Base-by-base conservation (phyloP, 2,113 vertebrate species). In the Neogobius melanostomus region DNA sequence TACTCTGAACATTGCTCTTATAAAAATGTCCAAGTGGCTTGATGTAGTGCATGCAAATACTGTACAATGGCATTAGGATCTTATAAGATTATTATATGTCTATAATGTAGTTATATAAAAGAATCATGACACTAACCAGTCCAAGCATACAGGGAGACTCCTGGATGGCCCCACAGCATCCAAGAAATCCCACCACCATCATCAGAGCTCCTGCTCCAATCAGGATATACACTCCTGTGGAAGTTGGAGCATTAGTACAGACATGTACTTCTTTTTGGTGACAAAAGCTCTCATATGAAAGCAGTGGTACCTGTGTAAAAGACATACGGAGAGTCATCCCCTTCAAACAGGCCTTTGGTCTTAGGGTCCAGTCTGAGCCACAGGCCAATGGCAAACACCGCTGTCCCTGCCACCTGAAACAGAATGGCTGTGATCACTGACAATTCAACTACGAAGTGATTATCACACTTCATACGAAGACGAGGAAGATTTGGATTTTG, bases 71-170 rank as follows among this genome's bases (percentile, higher is more conserved):
- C 14, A 50, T 53, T 28, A 16, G 16, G 17, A 42, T 47, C 3
- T 47, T 7, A 53, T n/a, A 16, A 7, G 7, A n/a, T 7, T 53
- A 17, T 52, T 6, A 52, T 52, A 14, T 52, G 50, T 52, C 14
- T 52, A 15, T 7, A 8, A 11, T 52, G 14, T 52, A 52, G 50
- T 52, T 47, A 47, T 8, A 6, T 16, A 52, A n/a, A 15, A 52
- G 50, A 11, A 69, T 64, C 61, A 42, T 28, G 17, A 10, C 77
- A 92, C 94, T 86, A 89, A 99, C 98, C 96, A 96, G 77, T 81
- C 96, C 96, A 82, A 99, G 95, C 98, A 99, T 97, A 87, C 95
- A 98, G 0, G 96, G 94, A 1, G 97, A 99, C 73, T 99, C 98
- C 77, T 96, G 96, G 75, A 98, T 93, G 0, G 97, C 96, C 15